Percentiles rank a stretch among this genome's conserved stretches.
Conservation (phyloP, 1,140 invertebrate species). For the Wasmannia auropunctata region DNA sequence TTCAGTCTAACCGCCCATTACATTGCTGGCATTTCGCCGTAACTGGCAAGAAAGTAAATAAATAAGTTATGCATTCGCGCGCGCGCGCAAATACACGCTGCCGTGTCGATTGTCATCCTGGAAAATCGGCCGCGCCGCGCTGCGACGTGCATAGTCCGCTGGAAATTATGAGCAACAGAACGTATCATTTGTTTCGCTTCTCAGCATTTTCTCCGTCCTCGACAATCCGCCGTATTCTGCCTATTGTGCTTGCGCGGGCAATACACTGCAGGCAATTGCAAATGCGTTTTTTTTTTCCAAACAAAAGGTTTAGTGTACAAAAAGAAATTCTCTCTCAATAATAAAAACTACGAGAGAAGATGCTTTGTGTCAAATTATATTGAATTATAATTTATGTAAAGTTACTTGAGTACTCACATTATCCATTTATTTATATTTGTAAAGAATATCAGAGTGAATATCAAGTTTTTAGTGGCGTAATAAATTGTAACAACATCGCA, state of each 20-base stretch:
- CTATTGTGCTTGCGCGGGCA: background rate
- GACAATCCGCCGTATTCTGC: background rate
- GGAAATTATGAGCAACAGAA: slow-evolving; percentile 34
- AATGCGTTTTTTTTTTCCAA: slow-evolving; percentile 17
- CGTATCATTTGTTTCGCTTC: slow-evolving; percentile 42
- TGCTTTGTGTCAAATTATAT: background rate
- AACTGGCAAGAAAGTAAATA: slow-evolving; percentile 45
- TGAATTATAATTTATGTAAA: background rate
- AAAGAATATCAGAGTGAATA: background rate
- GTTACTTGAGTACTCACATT: background rate
- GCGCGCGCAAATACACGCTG: background rate
- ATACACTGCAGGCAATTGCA: slow-evolving; percentile 12
- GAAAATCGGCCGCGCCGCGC: background rate
- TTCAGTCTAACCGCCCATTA: slow-evolving; percentile 44
- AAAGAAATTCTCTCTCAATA: background rate
- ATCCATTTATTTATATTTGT: background rate
- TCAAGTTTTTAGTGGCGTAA: background rate
- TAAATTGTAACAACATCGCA: background rate
- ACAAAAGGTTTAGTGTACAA: background rate
- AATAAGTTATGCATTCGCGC: slow-evolving; percentile 35
- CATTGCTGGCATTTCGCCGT: slow-evolving; percentile 29
- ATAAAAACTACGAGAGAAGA: background rate
- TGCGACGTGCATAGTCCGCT: background rate
- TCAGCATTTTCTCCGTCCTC: background rate
- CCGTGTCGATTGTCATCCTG: slow-evolving; percentile 15